These are phyloP conservation scores for Hartigia nigra DNA, from an alignment of 2,888 invertebrate genomes.

Conservation along the genomic window DNA sequence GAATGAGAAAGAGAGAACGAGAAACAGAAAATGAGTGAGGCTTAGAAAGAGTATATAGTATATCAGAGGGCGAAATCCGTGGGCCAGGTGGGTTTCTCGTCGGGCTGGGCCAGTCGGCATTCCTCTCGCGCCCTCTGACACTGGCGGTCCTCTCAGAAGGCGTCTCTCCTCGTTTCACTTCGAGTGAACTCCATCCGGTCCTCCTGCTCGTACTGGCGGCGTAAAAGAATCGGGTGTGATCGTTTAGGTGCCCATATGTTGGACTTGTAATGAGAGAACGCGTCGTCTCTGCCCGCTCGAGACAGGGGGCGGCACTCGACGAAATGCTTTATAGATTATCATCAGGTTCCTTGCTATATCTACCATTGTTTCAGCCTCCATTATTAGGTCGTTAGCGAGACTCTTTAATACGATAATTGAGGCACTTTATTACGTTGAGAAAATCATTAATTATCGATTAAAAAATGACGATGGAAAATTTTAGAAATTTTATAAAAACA, in stretches of 20 bases:
- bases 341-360: slow-evolving; percentile 28
- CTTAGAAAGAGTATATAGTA: background rate
- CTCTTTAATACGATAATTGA: background rate
- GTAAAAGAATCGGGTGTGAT: slow-evolving; percentile 41
- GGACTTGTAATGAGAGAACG: slow-evolving; percentile 57
- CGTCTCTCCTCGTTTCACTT: slow-evolving; percentile 28
- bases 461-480: background rate
- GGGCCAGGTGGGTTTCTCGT: slow-evolving; percentile 45
- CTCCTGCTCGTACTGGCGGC: slow-evolving; percentile 5
- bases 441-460: background rate
- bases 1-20: background rate
- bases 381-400: slow-evolving; percentile 21
- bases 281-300: slow-evolving; percentile 19
- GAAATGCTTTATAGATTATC: slow-evolving; percentile 58
- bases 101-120: slow-evolving; percentile 48
- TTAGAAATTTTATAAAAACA: background rate
- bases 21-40: background rate
- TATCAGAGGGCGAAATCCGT: slow-evolving; percentile 11
- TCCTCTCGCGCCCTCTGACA: slow-evolving; percentile 59
- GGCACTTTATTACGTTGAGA: background rate
- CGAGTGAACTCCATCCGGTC: slow-evolving; percentile 11
- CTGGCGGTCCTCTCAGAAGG: slow-evolving; percentile 46
- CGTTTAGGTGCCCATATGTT: slow-evolving; percentile 56
- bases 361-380: slow-evolving; percentile 39
- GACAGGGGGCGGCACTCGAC: slow-evolving; percentile 54